Percentiles rank a stretch among this genome's conserved stretches.
These are phyloP conservation scores for Perithous albicinctus DNA, from an alignment of 2,888 invertebrate species.

Conservation along the genomic window DNA sequence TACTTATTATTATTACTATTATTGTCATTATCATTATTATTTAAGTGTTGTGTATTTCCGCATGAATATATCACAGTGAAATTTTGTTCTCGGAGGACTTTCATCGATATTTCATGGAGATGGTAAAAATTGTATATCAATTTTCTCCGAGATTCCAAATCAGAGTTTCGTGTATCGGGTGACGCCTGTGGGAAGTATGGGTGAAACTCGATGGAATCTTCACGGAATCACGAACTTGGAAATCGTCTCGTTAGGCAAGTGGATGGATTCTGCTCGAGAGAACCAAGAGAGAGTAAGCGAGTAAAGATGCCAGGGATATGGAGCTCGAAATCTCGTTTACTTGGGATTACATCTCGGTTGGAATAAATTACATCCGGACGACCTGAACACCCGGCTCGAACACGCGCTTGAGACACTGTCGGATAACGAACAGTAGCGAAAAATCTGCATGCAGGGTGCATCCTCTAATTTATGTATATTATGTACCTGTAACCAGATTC, in stretches of 20 bases:
- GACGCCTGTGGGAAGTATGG: background rate
- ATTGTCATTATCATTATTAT: too few species aligned
- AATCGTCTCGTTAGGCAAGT: slow-evolving; percentile 35
- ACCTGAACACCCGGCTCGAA: slow-evolving; percentile 18
- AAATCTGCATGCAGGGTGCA: slow-evolving; percentile 18
- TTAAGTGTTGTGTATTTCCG: background rate
- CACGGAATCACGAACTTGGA: slow-evolving; percentile 24
- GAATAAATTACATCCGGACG: slow-evolving; percentile 40
- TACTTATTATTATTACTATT: too few species aligned
- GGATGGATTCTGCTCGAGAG: slow-evolving; percentile 8
- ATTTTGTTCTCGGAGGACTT: background rate
- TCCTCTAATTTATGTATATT: slow-evolving; percentile 1
- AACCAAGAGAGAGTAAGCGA: background rate
- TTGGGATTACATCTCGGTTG: slow-evolving; percentile 22
- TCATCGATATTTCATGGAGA: background rate
- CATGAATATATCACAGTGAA: background rate
- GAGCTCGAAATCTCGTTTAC: slow-evolving; percentile 26
- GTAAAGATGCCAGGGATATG: background rate
- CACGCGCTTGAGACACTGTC: background rate
- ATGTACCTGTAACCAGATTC: background rate
- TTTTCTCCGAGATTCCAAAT: background rate
- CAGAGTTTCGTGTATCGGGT: background rate
- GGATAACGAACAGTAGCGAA: slow-evolving; percentile 37
- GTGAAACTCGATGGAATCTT: background rate
- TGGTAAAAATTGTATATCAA: background rate